Evolutionary conservation across 2,888 invertebrate genomes (phyloP).

Genomic region (Mythimna ferrago): DNA sequence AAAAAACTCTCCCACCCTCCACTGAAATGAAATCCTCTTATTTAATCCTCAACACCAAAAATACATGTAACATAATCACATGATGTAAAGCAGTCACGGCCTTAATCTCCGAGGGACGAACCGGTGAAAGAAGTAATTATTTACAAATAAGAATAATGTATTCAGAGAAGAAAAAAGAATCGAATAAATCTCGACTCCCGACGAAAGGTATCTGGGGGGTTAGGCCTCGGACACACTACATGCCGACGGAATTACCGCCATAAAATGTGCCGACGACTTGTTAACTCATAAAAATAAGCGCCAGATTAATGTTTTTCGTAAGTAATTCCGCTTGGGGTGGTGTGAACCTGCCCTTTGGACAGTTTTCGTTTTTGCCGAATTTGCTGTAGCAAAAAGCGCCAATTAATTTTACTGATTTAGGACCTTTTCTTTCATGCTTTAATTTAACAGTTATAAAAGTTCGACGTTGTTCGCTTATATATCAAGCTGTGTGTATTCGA

Average conservation of each 20-base stretch:
- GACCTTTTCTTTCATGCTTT: not conserved
- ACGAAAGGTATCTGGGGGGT: conserved; percentile 70
- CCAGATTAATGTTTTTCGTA: conserved; percentile 44
- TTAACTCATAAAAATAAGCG: conserved; percentile 53
- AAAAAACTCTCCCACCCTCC: not conserved
- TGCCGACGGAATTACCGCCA: conserved; percentile 24
- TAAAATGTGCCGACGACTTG: conserved; percentile 44
- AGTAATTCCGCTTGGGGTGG: conserved; percentile 18
- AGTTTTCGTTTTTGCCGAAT: conserved; percentile 1
- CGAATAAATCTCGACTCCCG: conserved; percentile 75
- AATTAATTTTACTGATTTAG: not conserved
- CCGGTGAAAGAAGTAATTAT: conserved; percentile 75
- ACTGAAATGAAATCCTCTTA: conserved; percentile 8
- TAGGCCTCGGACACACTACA: conserved; percentile 65
- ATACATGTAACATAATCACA: conserved; percentile 27
- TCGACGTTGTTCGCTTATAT: not conserved
- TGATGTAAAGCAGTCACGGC: conserved; percentile 68
- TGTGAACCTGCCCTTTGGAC: conserved; percentile 24
- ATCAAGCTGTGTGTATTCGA: not conserved
- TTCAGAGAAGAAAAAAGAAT: conserved; percentile 75
- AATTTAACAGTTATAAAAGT: not conserved
- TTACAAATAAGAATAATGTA: conserved; percentile 82
- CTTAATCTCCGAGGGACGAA: conserved; percentile 65
- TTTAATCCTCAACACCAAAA: conserved; percentile 26
- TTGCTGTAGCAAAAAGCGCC: not conserved